phyloP scores from a whole-genome alignment of 53 echinoderm and acorn worm species.

The Crossaster papposus region DNA sequence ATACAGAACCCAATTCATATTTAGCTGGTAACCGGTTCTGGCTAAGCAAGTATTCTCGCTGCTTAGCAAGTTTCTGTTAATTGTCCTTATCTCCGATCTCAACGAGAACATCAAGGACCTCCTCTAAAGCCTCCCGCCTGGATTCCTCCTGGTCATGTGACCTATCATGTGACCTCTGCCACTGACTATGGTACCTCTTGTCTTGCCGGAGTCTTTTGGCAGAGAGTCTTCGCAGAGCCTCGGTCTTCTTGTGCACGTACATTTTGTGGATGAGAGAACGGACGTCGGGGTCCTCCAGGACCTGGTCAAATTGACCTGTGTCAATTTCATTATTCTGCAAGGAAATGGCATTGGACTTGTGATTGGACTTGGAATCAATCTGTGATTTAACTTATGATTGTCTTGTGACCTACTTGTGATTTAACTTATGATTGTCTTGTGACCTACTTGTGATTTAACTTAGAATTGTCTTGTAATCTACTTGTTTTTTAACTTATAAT shows the following conservation, averaged over 20 bases:
- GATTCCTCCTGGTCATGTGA: background rate
- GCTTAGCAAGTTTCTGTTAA: background rate
- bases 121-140: conserved; percentile 3
- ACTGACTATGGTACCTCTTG: background rate
- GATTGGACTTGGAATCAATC: no score
- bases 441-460: no score
- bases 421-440: no score
- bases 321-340: conserved; percentile 17
- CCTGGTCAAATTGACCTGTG: conserved; percentile 40
- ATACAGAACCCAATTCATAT: no score
- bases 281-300: conserved; percentile 18
- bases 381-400: no score
- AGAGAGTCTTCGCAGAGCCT: background rate
- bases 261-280: conserved; percentile 35
- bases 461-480: no score
- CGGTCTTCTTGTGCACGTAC: conserved; percentile 4
- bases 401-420: no score
- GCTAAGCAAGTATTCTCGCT: background rate
- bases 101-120: background rate
- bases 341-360: conserved; percentile 5
- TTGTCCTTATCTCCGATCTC: background rate
- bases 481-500: no score
- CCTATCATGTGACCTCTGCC: conserved; percentile 27
- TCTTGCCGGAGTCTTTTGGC: background rate
- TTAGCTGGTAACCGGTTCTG: background rate